Conservation (phyloP, 1,140 invertebrate species). For the Venturia canescens region DNA sequence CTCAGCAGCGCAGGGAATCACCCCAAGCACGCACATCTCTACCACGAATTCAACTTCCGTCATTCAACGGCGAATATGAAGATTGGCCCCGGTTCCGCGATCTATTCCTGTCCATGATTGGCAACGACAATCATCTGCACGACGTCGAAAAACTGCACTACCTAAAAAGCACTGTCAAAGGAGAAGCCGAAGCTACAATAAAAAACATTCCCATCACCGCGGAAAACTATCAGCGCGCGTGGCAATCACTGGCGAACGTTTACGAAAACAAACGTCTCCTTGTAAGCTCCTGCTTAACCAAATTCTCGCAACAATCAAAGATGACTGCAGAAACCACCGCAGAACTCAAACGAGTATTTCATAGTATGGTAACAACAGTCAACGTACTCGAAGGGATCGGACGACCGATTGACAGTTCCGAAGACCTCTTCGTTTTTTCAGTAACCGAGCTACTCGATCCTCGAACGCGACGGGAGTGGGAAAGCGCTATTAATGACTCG, state of each 20-base stretch:
- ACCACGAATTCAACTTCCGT: neutral
- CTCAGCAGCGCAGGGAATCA: neutral
- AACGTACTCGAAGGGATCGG: neutral
- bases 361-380: neutral
- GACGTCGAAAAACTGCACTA: slow-evolving; percentile 29
- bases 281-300: neutral
- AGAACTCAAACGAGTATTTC: neutral
- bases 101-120: too few relatives aligned
- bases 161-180: slow-evolving; percentile 26
- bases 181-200: neutral
- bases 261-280: slow-evolving; percentile 28
- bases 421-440: neutral
- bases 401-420: neutral
- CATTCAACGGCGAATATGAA: too few relatives aligned
- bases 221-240: slow-evolving; percentile 23
- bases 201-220: neutral
- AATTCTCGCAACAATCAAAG: neutral
- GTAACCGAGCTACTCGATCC: neutral
- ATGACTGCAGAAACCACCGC: neutral
- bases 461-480: slow-evolving; percentile 10
- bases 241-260: neutral
- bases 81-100: too few relatives aligned
- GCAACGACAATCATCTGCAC: neutral
- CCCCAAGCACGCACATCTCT: too few relatives aligned
- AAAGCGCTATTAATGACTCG: neutral